phyloP scores from a whole-genome alignment of 2,888 invertebrate species.

The Adelphocoris suturalis region DNA sequence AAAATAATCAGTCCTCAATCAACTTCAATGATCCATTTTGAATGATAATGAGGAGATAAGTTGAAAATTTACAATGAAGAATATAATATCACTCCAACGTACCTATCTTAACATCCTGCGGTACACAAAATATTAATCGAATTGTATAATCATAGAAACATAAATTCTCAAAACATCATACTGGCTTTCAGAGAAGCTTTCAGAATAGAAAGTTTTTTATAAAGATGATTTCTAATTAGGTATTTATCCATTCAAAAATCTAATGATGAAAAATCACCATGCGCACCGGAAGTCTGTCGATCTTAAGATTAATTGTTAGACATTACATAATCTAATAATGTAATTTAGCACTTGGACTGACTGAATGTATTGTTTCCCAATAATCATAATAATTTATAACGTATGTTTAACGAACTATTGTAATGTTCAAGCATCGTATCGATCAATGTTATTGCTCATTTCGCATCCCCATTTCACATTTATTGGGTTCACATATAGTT shows the following conservation, averaged over 20 bases:
- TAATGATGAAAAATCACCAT: not conserved
- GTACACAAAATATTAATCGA: not conserved
- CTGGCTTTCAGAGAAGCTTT: too few relatives aligned
- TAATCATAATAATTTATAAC: not conserved
- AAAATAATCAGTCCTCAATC: too few relatives aligned
- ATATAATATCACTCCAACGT: too few relatives aligned
- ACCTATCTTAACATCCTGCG: too few relatives aligned
- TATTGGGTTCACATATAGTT: not conserved
- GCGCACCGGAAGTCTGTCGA: too few relatives aligned
- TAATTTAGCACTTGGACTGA: not conserved
- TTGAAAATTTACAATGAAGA: too few relatives aligned
- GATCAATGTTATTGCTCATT: not conserved
- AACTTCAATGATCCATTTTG: not conserved
- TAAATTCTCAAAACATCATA: not conserved
- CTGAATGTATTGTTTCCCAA: not conserved
- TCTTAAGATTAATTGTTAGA: not conserved
- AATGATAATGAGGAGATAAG: not conserved
- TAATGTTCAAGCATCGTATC: not conserved
- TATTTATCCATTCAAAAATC: not conserved
- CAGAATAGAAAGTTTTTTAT: not conserved
- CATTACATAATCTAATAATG: not conserved
- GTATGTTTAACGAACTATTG: not conserved
- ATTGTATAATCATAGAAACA: constrained; percentile 5
- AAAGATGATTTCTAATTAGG: not conserved
- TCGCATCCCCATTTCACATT: not conserved